These are phyloP conservation scores for Drosophila mercatorum DNA, from an alignment of 2,888 invertebrate species.

Conservation along the genomic window DNA sequence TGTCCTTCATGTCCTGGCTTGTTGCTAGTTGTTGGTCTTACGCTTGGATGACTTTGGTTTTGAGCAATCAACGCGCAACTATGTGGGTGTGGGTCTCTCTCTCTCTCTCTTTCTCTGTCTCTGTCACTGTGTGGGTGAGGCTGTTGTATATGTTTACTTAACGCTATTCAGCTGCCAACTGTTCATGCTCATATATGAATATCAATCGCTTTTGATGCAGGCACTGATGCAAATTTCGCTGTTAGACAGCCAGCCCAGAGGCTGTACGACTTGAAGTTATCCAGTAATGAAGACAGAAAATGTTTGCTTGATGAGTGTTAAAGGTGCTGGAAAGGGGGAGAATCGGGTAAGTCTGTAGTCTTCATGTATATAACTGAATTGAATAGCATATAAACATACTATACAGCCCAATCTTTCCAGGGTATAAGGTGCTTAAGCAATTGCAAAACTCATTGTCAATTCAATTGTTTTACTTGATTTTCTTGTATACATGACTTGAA, in stretches of 20 bases:
- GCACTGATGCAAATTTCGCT: slow-evolving; percentile 22
- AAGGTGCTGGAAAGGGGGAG: no score
- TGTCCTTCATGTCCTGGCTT: slow-evolving; percentile 52
- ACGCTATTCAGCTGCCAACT: slow-evolving; percentile 71
- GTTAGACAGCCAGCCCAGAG: slow-evolving; percentile 2
- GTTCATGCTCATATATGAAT: slow-evolving; percentile 66
- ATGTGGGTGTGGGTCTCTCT: slow-evolving; percentile 7
- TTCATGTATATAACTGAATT: no score
- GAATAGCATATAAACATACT: no score
- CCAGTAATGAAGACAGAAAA: not conserved
- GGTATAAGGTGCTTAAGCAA: not conserved
- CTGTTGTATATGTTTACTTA: slow-evolving; percentile 62
- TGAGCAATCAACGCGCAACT: slow-evolving; percentile 71
- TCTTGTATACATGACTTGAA: no score
- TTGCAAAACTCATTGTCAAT: not conserved
- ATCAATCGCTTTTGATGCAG: slow-evolving; percentile 55
- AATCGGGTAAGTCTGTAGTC: no score
- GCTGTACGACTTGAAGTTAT: not conserved
- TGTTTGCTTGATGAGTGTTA: no score
- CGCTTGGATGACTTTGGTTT: slow-evolving; percentile 78
- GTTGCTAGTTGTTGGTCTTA: slow-evolving; percentile 76
- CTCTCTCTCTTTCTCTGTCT: no score
- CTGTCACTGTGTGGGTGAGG: slow-evolving; percentile 9
- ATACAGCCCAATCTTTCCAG: not conserved
- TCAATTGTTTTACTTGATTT: slow-evolving; percentile 2